These are phyloP conservation scores for Ricordea florida DNA, from an alignment of 92 coral and sea anemone genomes.

Conservation along the genomic window DNA sequence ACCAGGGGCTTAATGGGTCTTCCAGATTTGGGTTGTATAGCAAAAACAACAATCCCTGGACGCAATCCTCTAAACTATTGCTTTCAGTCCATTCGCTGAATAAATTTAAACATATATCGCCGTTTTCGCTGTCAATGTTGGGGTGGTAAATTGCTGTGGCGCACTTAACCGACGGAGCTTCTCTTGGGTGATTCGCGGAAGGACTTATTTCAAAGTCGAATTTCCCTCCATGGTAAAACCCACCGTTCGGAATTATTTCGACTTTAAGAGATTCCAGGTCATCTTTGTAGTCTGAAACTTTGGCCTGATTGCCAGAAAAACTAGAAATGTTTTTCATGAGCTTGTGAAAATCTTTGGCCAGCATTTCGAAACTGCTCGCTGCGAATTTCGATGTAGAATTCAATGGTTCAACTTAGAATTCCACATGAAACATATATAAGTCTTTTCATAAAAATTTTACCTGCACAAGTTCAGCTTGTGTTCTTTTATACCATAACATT, in stretches of 20 bases:
- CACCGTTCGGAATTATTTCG: constrained; percentile 82
- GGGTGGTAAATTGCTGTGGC: constrained; percentile 81
- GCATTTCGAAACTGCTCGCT: neutral
- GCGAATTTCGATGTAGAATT: neutral
- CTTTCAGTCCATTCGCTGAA: constrained; percentile 84
- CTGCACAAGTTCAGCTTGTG: neutral
- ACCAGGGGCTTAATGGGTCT: constrained; percentile 81
- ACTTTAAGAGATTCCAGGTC: constrained; percentile 63
- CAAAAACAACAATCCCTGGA: constrained; percentile 87
- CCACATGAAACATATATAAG: too few species aligned
- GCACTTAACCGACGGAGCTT: constrained; percentile 69
- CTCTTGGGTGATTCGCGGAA: constrained; percentile 50
- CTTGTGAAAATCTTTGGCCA: constrained; percentile 81
- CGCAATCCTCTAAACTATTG: constrained; percentile 85
- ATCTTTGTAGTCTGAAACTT: constrained; percentile 66
- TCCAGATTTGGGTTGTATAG: constrained; percentile 82
- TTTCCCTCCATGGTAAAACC: constrained; percentile 76
- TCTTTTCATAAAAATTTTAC: neutral
- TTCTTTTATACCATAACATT: neutral
- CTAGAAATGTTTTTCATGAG: constrained; percentile 76
- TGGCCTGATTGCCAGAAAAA: constrained; percentile 84
- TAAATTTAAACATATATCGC: constrained; percentile 83
- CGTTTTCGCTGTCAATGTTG: constrained; percentile 67
- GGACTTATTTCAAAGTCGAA: constrained; percentile 64
- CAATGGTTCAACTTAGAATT: neutral